These are phyloP conservation scores for Lordiphosa fenestrarum DNA, from an alignment of 2,888 invertebrate genomes.

Conservation along the genomic window DNA sequence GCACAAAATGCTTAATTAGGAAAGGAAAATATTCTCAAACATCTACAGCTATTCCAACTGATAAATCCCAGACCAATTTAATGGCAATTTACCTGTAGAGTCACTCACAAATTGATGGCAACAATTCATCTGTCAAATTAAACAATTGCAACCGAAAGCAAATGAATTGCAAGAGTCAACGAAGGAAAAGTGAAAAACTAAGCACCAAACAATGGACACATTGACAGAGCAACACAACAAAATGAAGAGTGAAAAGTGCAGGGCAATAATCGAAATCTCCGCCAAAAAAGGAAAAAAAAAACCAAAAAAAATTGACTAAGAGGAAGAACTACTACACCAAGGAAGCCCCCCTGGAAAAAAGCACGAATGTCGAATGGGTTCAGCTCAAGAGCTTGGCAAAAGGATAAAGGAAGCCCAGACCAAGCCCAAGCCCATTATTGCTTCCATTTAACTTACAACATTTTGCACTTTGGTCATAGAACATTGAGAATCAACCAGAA, in stretches of 20 bases:
- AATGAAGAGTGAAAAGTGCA: conserved; percentile 57
- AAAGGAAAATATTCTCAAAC: not conserved
- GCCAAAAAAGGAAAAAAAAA: conserved; percentile 1
- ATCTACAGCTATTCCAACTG: too few species aligned
- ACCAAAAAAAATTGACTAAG: conserved; percentile 28
- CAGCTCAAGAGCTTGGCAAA: conserved; percentile 19
- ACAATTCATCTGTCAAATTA: conserved; percentile 67
- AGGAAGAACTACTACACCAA: conserved; percentile 12
- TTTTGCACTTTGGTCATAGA: conserved; percentile 73
- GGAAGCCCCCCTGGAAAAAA: conserved; percentile 29
- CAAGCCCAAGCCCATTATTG: conserved; percentile 68
- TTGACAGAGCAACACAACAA: conserved; percentile 36
- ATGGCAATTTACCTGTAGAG: not conserved
- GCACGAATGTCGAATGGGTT: conserved; percentile 27
- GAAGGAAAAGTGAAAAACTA: conserved; percentile 30
- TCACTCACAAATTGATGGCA: conserved; percentile 10
- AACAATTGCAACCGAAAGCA: conserved; percentile 45
- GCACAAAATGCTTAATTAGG: conserved; percentile 2
- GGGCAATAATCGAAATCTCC: conserved; percentile 49
- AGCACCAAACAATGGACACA: conserved; percentile 52
- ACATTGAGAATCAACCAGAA: conserved; percentile 11
- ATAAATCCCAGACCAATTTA: too few species aligned
- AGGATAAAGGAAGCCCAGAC: conserved; percentile 24
- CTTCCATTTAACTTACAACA: conserved; percentile 78
- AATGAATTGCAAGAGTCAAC: conserved; percentile 32